Conservation (phyloP, 2,797 vertebrate species). For the Xiphorhynchus erythropygius region DNA sequence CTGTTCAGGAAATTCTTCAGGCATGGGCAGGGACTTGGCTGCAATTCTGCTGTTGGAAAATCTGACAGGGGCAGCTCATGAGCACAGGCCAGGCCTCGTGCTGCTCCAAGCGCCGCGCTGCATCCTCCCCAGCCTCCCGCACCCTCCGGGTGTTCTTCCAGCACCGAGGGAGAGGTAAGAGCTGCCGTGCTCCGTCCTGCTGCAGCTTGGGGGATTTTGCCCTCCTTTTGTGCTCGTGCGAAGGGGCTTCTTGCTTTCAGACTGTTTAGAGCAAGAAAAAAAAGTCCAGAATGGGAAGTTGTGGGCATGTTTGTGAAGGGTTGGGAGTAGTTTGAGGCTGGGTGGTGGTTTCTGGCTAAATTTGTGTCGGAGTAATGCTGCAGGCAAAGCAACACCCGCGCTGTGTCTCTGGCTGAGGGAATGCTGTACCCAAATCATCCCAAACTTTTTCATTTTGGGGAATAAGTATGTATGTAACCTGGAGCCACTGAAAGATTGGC, state of each 20-base stretch:
- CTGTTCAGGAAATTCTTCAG: slow-evolving; percentile 89
- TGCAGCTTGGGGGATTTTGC: not conserved
- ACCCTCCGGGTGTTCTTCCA: not conserved
- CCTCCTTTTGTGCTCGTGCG: not conserved
- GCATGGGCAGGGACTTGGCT: slow-evolving; percentile 89
- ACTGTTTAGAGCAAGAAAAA: not conserved
- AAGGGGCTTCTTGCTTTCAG: not conserved
- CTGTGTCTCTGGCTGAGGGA: not conserved
- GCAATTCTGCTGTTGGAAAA: slow-evolving; percentile 87
- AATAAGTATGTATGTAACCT: not conserved
- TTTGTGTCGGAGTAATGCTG: not conserved
- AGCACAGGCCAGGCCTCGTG: slow-evolving; percentile 83
- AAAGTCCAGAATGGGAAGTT: not conserved
- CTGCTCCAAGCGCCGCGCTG: slow-evolving; percentile 54
- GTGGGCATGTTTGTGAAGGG: not conserved
- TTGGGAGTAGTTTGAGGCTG: not conserved
- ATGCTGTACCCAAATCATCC: not conserved
- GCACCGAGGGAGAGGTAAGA: slow-evolving; percentile 82
- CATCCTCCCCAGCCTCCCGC: slow-evolving; percentile 6
- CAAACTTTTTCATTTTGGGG: not conserved
- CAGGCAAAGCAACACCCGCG: not conserved
- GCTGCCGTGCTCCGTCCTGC: not conserved
- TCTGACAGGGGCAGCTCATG: slow-evolving; percentile 84
- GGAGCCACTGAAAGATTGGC: not conserved
- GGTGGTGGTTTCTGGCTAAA: slow-evolving; percentile 44